These are phyloP conservation scores for Lysandra bellargus DNA, from an alignment of 2,888 invertebrate species.

Conservation along the genomic window DNA sequence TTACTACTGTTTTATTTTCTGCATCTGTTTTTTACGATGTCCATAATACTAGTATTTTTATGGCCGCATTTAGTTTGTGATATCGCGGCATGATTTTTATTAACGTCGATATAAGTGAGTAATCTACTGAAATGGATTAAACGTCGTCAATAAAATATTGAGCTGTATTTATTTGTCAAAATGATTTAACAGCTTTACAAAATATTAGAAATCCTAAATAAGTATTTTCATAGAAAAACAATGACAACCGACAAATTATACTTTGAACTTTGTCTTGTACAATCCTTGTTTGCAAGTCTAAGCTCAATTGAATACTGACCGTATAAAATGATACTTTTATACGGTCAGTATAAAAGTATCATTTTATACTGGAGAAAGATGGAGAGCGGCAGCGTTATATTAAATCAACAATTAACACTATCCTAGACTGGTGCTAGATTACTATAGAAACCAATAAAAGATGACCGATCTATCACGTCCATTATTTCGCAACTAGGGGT, in stretches of 20 bases:
- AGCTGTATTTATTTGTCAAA: not conserved
- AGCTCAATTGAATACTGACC: too few relatives aligned
- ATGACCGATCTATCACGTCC: not conserved
- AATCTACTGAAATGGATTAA: not conserved
- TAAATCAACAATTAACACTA: too few relatives aligned
- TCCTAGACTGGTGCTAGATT: not conserved
- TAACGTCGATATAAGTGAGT: not conserved
- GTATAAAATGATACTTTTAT: too few relatives aligned
- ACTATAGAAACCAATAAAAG: not conserved
- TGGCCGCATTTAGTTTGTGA: slow-evolving; percentile 5
- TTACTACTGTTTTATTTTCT: slow-evolving; percentile 24
- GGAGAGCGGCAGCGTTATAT: too few relatives aligned
- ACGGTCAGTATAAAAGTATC: too few relatives aligned
- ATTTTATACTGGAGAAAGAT: too few relatives aligned
- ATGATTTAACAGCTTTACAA: not conserved
- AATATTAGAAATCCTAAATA: too few relatives aligned
- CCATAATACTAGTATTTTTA: slow-evolving; percentile 24
- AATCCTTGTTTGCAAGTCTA: too few relatives aligned
- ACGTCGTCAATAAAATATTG: not conserved
- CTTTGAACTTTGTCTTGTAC: too few relatives aligned
- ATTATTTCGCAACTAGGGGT: not conserved
- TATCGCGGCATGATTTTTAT: slow-evolving; percentile 21
- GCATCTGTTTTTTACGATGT: slow-evolving; percentile 24
- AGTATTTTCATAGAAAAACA: too few relatives aligned
- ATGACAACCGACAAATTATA: too few relatives aligned